Percentiles rank a stretch among this genome's conserved stretches.
These are phyloP conservation scores for Cyanocitta stelleri DNA, from an alignment of 2,113 vertebrate species.

Conservation along the genomic window DNA sequence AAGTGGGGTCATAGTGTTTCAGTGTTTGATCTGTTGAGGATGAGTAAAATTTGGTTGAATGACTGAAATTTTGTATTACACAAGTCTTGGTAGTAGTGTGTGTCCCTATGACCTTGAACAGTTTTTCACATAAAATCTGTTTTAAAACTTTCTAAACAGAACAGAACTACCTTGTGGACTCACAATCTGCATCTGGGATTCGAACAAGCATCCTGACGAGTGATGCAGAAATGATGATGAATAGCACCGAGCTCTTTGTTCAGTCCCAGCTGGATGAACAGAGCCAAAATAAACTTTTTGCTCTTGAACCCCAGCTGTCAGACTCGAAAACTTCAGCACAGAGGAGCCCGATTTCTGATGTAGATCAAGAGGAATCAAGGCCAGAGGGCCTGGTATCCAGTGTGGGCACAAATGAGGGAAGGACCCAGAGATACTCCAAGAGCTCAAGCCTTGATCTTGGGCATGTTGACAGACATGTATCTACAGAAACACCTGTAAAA, in stretches of 20 bases:
- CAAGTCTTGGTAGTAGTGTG: neutral
- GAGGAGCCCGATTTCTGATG: neutral
- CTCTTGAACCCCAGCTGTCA: neutral
- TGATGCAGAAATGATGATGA: neutral
- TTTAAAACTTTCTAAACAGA: conserved; percentile 8
- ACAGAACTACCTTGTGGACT: neutral
- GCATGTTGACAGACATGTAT: rapidly evolving
- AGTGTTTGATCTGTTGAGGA: neutral
- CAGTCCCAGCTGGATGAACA: neutral
- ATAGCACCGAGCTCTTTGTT: conserved; percentile 43
- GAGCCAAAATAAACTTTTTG: neutral
- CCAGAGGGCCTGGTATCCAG: neutral
- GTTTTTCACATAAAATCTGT: neutral
- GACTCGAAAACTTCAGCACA: neutral
- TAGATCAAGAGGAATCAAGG: neutral
- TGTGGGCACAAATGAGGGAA: neutral
- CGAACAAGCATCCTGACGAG: neutral
- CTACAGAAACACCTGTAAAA: neutral
- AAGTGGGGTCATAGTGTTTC: neutral
- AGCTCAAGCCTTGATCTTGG: neutral
- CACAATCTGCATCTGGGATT: neutral
- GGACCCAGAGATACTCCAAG: neutral
- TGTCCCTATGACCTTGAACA: neutral
- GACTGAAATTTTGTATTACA: neutral
- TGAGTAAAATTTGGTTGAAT: neutral